Evolutionary conservation across 2,888 invertebrate species (phyloP).

Genomic region (Tetropium fuscum): DNA sequence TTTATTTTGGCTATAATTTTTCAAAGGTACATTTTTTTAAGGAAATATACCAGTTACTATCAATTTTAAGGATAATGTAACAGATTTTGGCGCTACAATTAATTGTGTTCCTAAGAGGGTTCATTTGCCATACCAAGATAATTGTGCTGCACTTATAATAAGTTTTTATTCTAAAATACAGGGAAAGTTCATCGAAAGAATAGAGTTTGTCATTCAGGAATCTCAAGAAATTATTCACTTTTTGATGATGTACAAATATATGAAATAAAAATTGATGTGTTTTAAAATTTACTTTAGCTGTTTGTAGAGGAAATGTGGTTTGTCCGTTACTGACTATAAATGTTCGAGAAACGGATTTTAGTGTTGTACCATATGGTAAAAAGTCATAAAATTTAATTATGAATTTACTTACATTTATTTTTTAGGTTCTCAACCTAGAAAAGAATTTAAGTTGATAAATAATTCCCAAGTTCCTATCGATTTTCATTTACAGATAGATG

Average conservation of each 20-base stretch:
- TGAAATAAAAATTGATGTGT: too few species aligned
- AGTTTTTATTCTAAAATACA: slow-evolving; percentile 71
- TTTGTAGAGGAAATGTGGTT: slow-evolving; percentile 72
- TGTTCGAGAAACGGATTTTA: slow-evolving; percentile 70
- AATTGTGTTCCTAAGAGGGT: slow-evolving; percentile 65
- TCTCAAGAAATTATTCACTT: slow-evolving; percentile 70
- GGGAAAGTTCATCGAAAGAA: slow-evolving; percentile 73
- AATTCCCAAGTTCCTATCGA: slow-evolving; percentile 71
- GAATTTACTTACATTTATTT: too few species aligned
- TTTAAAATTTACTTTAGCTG: slow-evolving; percentile 14
- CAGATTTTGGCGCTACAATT: slow-evolving; percentile 72
- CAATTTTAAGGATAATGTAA: slow-evolving; percentile 64
- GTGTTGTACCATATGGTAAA: slow-evolving; percentile 70
- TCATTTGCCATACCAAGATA: slow-evolving; percentile 27
- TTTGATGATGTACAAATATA: slow-evolving; percentile 71
- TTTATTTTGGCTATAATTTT: neutral
- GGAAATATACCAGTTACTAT: slow-evolving; percentile 74
- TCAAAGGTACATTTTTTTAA: slow-evolving; percentile 46
- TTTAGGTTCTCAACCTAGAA: slow-evolving; percentile 16
- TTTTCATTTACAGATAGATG: slow-evolving; percentile 57
- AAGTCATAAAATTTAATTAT: neutral
- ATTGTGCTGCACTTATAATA: slow-evolving; percentile 65
- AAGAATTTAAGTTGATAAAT: slow-evolving; percentile 68
- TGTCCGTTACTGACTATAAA: slow-evolving; percentile 72
- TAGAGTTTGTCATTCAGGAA: slow-evolving; percentile 72